Evolutionary conservation across 2,888 invertebrate genomes (phyloP), one percentile per base, ranked within the genome.

Genomic region (Mongoloraphidia duomilia): DNA sequence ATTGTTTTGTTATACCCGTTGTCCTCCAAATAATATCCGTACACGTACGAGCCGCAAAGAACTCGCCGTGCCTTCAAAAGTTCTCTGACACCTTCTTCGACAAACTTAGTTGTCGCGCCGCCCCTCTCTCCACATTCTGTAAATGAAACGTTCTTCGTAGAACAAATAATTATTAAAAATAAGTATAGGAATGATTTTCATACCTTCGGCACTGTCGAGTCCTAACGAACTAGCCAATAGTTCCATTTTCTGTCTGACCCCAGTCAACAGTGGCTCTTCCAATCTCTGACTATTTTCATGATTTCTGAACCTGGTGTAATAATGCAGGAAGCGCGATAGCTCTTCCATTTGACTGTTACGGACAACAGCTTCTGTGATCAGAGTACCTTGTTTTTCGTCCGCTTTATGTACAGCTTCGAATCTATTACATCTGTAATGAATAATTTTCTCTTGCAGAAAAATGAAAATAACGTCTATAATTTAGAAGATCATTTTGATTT

Each of bases 11-110:
- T 78, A 59, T 78, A 77, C 8, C 78, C 77, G 59, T 74, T 73
- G 55, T 79, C 79, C 60, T 77, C 76, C 44, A 81, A 63, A 60
- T 79, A 80, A 62, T 75, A 81, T 9, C 79, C 80, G 60, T 79
- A 80, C n/a, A 79, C 79, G 60, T 80, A 80, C 6, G 79, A 78
- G 41, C 78, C 80, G 60, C 79, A 78, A 4, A 81, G 63, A 13
- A 80, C 77, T 50, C 77, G 63, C 47, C 80, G 63, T 2, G 78
- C 74, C 63, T 79, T 79, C 36, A 80, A 61, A 44, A 81, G 63
- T 60, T 80, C 80, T 50, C 76, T 65, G 4, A 80, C 74, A 8
- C 80, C 79, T 56, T 79, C 77, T 58, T 78, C 77, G 11, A 81
- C 73, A 61, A 80, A 81, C 60, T 68, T 67, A 8, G 70, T 72